Evolutionary conservation across 2,113 vertebrate genomes (phyloP).

Genomic region (Pithys albifrons): DNA sequence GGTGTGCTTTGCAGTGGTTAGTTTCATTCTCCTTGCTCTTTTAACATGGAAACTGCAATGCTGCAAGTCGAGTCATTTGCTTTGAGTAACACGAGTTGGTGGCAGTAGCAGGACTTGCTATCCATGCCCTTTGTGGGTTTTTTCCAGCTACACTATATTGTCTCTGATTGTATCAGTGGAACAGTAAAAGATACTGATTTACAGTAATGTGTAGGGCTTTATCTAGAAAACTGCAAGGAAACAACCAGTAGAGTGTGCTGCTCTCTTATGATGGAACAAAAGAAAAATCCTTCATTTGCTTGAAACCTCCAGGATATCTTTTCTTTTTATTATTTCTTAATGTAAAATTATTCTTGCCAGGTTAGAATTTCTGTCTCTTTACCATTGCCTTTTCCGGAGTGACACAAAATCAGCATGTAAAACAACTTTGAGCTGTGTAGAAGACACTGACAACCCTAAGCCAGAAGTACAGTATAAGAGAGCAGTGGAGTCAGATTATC

Average conservation of each 20-base stretch:
- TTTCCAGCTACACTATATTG: neutral
- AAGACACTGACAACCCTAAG: neutral
- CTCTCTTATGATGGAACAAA: conserved; percentile 47
- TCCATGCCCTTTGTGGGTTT: neutral
- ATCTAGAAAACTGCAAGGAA: conserved; percentile 14
- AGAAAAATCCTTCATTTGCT: neutral
- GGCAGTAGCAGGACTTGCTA: neutral
- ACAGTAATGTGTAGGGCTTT: neutral
- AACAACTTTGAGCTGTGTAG: neutral
- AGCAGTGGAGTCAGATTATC: conserved; percentile 50
- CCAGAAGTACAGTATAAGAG: neutral
- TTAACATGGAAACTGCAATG: neutral
- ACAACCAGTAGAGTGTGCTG: conserved; percentile 74
- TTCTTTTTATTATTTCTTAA: neutral
- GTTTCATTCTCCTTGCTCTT: neutral
- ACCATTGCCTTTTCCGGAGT: neutral
- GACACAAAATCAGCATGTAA: neutral
- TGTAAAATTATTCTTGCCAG: neutral
- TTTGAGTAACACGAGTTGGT: accelerated
- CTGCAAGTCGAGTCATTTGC: neutral
- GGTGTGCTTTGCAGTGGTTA: neutral
- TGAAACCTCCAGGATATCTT: neutral
- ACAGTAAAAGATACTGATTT: neutral
- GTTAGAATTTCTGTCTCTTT: neutral
- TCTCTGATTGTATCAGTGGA: neutral